A percentile compares a stretch with the other conserved stretches of the same genome.
Conservation (phyloP, 2,888 invertebrate genomes). For the Euproctis similis region DNA sequence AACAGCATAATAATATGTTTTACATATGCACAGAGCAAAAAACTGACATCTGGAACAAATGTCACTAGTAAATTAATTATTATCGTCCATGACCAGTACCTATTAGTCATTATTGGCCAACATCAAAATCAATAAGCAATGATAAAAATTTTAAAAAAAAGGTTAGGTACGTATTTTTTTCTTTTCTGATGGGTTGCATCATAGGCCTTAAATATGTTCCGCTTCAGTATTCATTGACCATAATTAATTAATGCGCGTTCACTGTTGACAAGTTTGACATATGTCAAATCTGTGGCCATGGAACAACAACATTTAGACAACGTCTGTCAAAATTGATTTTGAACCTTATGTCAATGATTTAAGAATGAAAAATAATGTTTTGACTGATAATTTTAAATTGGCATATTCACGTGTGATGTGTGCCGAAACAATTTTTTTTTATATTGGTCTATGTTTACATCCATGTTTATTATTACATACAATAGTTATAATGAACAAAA, state of each 20-base stretch:
- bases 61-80: no score
- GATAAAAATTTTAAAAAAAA: no score
- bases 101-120: no score
- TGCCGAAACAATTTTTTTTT: conserved; percentile 24
- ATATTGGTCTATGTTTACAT: no score
- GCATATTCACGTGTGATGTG: conserved; percentile 20
- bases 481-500: no score
- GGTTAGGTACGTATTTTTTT: no score
- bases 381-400: conserved; percentile 8
- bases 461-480: no score
- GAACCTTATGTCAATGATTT: conserved; percentile 17
- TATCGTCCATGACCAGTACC: no score
- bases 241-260: conserved; percentile 56
- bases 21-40: no score
- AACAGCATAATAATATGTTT: no score
- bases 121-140: no score
- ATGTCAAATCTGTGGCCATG: conserved; percentile 51
- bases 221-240: conserved; percentile 32
- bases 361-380: conserved; percentile 10
- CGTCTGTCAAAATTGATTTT: conserved; percentile 17
- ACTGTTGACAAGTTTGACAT: conserved; percentile 55
- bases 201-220: conserved; percentile 17
- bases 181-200: conserved; percentile 1
- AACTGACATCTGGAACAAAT: no score
- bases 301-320: conserved; percentile 17